These are phyloP conservation scores for Prunella himalayana DNA, from an alignment of 2,113 vertebrate genomes.

Conservation along the genomic window DNA sequence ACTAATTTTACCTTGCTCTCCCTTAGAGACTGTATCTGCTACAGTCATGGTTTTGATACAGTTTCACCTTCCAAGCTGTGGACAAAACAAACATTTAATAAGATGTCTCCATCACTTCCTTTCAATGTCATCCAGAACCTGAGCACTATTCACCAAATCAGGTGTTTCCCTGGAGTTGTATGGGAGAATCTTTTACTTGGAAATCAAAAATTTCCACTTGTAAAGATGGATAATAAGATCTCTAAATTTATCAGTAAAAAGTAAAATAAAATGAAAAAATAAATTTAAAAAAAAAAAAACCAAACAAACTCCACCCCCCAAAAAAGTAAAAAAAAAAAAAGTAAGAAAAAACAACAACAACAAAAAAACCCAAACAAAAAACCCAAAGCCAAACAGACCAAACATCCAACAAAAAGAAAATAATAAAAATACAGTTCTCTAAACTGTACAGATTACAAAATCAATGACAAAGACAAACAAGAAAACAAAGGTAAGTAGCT, in stretches of 20 bases:
- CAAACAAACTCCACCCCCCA: too few relatives aligned
- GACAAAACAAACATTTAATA: background rate
- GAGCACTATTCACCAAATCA: background rate
- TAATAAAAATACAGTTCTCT: background rate
- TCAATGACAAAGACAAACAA: too few relatives aligned
- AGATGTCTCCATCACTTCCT: background rate
- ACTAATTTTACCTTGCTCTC: background rate
- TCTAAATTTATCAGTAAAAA: background rate
- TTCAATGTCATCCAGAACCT: accelerated
- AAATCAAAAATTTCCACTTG: background rate
- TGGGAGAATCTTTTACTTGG: background rate
- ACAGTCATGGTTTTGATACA: background rate
- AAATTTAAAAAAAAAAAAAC: too few relatives aligned
- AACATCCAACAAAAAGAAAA: background rate
- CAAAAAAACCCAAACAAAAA: too few relatives aligned
- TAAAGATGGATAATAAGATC: background rate
- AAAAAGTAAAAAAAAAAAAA: background rate
- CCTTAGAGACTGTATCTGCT: background rate
- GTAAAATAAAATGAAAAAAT: background rate
- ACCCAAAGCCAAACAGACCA: background rate
- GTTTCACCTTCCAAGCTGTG: background rate
- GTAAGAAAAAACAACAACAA: too few relatives aligned
- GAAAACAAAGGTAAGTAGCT: background rate
- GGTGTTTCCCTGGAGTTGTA: background rate
- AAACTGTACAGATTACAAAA: background rate